Base-by-base conservation (phyloP, 2,888 invertebrate genomes). In the Chloroclysta siterata region DNA sequence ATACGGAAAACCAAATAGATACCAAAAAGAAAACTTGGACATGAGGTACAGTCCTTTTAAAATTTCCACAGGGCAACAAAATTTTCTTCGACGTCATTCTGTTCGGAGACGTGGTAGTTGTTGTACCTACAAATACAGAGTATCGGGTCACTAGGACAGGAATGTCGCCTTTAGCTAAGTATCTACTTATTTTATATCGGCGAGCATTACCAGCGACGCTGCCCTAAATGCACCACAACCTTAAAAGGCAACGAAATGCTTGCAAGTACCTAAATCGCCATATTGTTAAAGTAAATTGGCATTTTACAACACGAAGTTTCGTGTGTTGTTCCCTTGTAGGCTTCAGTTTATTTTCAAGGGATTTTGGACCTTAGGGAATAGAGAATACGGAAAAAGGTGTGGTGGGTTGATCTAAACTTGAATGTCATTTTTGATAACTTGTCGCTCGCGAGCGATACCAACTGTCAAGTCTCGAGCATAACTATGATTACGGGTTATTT, bases 261-360 rank as follows among this genome's bases (percentile, higher is more conserved):
- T 85, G 74, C 77, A 81, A 85, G 83, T 88, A 89, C 22, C 36
- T 46, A 50, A 90, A 89, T 82, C 84, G 87, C 85, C 76, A 87
- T 90, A 90, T 89, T 90, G 90, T 90, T 89, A 87, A 87, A 87
- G 82, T 86, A 89, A 90, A 90, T 90, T 88, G 90, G 83, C 89
- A 87, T 90, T 88, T 87, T 87, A 90, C 88, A 83, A 88, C 87
- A 84, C 83, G 85, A 83, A 82, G 76, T 84, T 82, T 85, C 84
- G 85, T 85, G 83, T 83, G 82, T 78, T 82, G 72, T 83, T 80
- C 71, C 87, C 85, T 81, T 86, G 83, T 68, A 65, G 59, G 62
- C 63, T 59, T 41, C 13, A 15, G 33, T 36, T 36, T 44, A 15
- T 42, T 39, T 54, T 28, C 53, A 50, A 55, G 51, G 71, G 33